Conservation (phyloP, 2,888 invertebrate genomes). For the Amiota mariae region DNA sequence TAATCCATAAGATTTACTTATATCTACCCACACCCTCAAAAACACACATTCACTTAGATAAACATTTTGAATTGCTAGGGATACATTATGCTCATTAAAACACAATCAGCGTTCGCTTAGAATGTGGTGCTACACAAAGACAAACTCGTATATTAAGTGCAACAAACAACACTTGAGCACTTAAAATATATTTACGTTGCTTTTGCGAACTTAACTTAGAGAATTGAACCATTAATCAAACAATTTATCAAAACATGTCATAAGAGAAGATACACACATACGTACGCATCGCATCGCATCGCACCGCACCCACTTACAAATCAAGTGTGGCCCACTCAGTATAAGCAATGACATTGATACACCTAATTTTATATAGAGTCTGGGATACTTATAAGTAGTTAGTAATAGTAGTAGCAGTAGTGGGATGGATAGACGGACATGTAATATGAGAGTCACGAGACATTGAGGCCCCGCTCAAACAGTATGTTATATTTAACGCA, state of each 20-base stretch:
- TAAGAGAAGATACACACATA: not conserved
- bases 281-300: no score
- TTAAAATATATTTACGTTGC: constrained; percentile 57
- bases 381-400: no score
- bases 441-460: no score
- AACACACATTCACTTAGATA: not conserved
- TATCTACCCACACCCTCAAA: no score
- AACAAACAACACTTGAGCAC: constrained; percentile 40
- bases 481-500: no score
- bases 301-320: not conserved
- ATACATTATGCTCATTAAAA: constrained; percentile 20
- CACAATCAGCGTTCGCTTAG: constrained; percentile 38
- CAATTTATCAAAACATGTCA: constrained; percentile 53
- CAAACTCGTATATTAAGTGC: constrained; percentile 2
- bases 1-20: not conserved
- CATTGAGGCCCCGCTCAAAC: no score
- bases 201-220: constrained; percentile 38
- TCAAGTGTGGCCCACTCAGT: no score
- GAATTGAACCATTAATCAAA: constrained; percentile 58
- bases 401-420: no score
- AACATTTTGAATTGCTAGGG: not conserved
- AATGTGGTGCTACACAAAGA: constrained; percentile 40
- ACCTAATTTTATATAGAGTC: no score
- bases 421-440: no score
- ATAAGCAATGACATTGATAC: no score